Evolutionary conservation across 2,888 invertebrate species (phyloP).

Genomic region (Hipparchia semele): DNA sequence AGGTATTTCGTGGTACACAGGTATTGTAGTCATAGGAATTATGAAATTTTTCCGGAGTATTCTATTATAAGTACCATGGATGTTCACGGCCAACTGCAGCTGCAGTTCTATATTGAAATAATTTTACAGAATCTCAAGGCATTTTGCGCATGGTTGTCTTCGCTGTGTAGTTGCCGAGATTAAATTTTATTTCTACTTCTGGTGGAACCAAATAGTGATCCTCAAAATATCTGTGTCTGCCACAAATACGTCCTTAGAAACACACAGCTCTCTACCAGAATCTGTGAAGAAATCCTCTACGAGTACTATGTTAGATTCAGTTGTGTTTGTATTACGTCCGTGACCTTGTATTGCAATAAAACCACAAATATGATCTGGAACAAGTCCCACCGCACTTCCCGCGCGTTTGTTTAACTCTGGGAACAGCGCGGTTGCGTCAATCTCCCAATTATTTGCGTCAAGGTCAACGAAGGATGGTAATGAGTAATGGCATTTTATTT

Average conservation of each 20-base stretch:
- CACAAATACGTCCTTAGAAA: neutral
- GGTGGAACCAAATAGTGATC: too few species aligned
- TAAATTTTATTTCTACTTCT: too few species aligned
- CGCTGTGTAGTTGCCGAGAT: too few species aligned
- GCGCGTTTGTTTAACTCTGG: constrained; percentile 41
- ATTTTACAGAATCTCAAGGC: too few species aligned
- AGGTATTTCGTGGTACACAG: too few species aligned
- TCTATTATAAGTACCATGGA: too few species aligned
- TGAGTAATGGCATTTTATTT: constrained; percentile 37
- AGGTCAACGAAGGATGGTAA: constrained; percentile 49
- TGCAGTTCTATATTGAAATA: too few species aligned
- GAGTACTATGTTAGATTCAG: neutral
- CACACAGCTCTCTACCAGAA: neutral
- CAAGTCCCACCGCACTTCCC: constrained; percentile 42
- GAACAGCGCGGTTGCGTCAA: constrained; percentile 57
- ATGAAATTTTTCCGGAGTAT: too few species aligned
- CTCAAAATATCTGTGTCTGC: too few species aligned
- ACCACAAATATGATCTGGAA: constrained; percentile 39
- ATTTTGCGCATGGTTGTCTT: too few species aligned
- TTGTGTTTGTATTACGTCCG: constrained; percentile 8
- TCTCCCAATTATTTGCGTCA: constrained; percentile 56
- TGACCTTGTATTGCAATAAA: constrained; percentile 29
- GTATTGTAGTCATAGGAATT: too few species aligned
- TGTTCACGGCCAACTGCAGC: too few species aligned
- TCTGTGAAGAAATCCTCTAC: neutral